phyloP scores from a whole-genome alignment of 2,888 invertebrate species.

The Meteorus cinctellus region DNA sequence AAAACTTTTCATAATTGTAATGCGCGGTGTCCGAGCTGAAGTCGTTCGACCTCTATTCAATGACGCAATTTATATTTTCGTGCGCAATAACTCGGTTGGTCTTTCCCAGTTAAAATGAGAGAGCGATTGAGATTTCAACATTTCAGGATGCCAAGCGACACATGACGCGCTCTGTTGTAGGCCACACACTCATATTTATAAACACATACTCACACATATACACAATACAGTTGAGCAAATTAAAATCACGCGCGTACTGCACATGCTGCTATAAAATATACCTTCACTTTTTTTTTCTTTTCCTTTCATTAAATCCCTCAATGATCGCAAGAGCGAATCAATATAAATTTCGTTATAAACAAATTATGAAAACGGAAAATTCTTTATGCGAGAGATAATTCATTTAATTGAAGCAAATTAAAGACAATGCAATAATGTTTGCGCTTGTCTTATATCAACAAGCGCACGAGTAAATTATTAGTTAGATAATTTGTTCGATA shows the following conservation, averaged over 20 bases:
- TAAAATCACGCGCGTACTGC: conserved; percentile 12
- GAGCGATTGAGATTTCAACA: conserved; percentile 59
- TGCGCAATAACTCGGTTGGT: conserved; percentile 51
- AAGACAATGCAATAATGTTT: not conserved
- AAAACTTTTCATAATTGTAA: conserved; percentile 54
- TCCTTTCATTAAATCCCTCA: not conserved
- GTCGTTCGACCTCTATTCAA: conserved; percentile 61
- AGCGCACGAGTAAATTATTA: not conserved
- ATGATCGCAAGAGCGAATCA: not conserved
- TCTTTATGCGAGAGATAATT: not conserved
- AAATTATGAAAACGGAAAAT: not conserved
- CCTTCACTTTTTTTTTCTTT: conserved; percentile 42
- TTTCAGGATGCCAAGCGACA: conserved; percentile 59
- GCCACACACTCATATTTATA: conserved; percentile 7
- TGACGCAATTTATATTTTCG: conserved; percentile 65
- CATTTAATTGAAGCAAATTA: not conserved
- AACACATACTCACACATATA: not conserved
- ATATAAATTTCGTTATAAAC: not conserved
- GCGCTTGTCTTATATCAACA: not conserved
- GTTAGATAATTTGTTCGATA: not conserved
- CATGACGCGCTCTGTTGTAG: conserved; percentile 35
- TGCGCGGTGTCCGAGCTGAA: conserved; percentile 46
- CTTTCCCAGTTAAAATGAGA: conserved; percentile 40
- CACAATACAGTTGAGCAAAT: conserved; percentile 1
- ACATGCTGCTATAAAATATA: conserved; percentile 1